Evolutionary conservation across 2,113 vertebrate species (phyloP).

Genomic region (Salvelinus namaycush): DNA sequence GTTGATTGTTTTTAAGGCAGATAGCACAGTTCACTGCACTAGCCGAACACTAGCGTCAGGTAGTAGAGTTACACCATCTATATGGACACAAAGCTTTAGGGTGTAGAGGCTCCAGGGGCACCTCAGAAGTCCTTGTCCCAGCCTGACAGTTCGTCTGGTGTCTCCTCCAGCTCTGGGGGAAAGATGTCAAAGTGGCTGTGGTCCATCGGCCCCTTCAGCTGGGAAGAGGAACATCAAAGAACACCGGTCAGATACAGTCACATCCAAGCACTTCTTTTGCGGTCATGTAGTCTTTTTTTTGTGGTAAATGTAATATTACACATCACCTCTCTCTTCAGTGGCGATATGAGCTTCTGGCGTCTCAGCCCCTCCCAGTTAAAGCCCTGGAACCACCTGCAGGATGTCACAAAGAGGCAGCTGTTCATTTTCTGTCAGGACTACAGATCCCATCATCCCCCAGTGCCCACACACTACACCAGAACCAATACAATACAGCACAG

Average conservation of each 20-base stretch:
- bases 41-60: neutral
- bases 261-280: neutral
- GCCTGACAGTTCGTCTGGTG: conserved; percentile 73
- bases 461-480: neutral
- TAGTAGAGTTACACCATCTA: neutral
- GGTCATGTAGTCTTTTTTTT: neutral
- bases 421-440: neutral
- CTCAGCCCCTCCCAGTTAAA: conserved; percentile 80
- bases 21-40: neutral
- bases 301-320: neutral
- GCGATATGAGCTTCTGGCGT: conserved; percentile 66
- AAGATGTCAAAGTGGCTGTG: conserved; percentile 77
- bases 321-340: conserved; percentile 75
- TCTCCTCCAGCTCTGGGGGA: conserved; percentile 69
- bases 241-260: neutral
- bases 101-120: neutral
- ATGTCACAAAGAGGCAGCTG: neutral
- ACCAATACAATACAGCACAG: neutral
- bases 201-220: conserved; percentile 74
- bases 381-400: conserved; percentile 77
- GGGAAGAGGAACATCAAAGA: conserved; percentile 18
- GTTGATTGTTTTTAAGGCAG: neutral
- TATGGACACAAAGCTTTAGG: neutral
- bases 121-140: conserved; percentile 78
- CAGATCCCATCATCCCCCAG: neutral